These are phyloP conservation scores for Deroptyus accipitrinus DNA, from an alignment of 2,113 vertebrate species.

Conservation along the genomic window DNA sequence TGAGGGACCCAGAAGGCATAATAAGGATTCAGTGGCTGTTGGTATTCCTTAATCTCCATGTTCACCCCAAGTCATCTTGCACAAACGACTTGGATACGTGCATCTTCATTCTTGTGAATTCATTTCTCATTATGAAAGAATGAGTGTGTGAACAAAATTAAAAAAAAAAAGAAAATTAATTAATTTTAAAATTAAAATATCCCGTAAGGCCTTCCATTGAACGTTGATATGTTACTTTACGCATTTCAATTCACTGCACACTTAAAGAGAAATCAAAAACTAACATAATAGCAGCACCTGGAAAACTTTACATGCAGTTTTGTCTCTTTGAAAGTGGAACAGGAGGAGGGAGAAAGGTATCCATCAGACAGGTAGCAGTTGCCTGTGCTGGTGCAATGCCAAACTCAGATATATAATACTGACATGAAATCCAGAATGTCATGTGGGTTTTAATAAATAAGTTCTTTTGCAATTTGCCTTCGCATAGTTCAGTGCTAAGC, in stretches of 20 bases:
- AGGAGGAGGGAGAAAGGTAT: not conserved
- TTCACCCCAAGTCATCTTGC: not conserved
- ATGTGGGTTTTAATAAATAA: not conserved
- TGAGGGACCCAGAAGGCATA: not conserved
- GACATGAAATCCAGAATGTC: not conserved
- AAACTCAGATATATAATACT: rapidly evolving
- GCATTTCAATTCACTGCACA: not conserved
- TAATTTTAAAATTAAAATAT: not conserved
- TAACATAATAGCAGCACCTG: not conserved
- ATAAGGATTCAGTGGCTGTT: not conserved
- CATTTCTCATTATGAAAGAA: not conserved
- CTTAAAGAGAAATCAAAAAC: not conserved
- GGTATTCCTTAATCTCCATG: not conserved
- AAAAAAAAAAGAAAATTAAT: no score
- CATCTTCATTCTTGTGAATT: not conserved
- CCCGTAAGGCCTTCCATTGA: not conserved
- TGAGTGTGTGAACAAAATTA: not conserved
- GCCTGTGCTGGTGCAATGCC: not conserved
- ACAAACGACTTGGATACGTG: rapidly evolving
- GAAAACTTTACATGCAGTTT: not conserved
- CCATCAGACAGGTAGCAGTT: not conserved
- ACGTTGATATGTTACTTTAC: not conserved
- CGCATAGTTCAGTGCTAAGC: not conserved
- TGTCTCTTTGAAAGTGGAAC: not conserved
- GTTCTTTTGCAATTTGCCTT: not conserved